Base-by-base conservation (phyloP, 2,888 invertebrate genomes). In the Chymomyza fuscimana region DNA sequence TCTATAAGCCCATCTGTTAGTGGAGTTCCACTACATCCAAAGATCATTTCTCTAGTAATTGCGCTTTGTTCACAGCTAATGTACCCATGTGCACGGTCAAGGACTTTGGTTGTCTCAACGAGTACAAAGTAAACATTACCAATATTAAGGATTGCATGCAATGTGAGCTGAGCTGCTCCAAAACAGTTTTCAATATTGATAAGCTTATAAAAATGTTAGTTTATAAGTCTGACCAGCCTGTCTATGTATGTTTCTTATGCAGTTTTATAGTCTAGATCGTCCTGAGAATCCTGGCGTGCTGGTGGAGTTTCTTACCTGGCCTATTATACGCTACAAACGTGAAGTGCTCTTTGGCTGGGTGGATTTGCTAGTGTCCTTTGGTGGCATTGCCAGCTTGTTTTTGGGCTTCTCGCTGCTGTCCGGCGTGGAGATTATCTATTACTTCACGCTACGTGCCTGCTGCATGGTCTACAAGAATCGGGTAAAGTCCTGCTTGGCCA, bases 291-390 rank as follows among this genome's bases (percentile, higher is more conserved):
- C 82, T 0, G 86, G 90, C 4, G 89, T 92, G 0, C 74, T 89
- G 29, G 89, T 92, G 5, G 92, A 95, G 89, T 96, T 96, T 88
- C 94, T 95, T 0, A 95, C 96, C 0, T 96, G 96, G 96, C 91
- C 91, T 2, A 89, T 91, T 66, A 94, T 96, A 32, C 93, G 95
- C 4, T 96, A 95, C 89, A 96, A 95, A 87, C 93, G 96, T 40
- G 96, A 96, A 90, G 96, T 96, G 19, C 93, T 96, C 56, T 96
- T 96, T 88, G 96, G 96, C 67, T 96, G 96, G 96, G 95, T 96
- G 0, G 96, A 96, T 92, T 93, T 96, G 64, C 89, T 96, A 58
- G 96, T 92, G 7, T 92, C 92, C 0, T 92, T 92, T 66, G 93
- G 93, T 15, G 93, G 93, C n/a, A 93, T 93, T 12, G 93, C 93